These are phyloP conservation scores for Notocelia uddmanniana DNA, from an alignment of 2,888 invertebrate species.

Conservation along the genomic window DNA sequence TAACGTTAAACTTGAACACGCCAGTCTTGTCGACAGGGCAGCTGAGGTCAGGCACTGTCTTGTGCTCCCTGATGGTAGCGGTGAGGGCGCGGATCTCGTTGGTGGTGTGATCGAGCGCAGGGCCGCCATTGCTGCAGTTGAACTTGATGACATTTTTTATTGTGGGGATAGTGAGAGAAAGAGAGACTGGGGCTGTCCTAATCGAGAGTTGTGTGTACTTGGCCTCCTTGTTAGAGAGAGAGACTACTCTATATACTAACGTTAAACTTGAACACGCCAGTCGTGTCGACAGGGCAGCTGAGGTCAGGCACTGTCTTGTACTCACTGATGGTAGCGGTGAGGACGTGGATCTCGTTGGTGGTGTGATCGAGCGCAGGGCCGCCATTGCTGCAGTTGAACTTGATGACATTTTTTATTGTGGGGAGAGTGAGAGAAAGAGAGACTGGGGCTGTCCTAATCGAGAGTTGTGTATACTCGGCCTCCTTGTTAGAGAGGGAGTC, in stretches of 20 bases:
- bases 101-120: conserved; percentile 96
- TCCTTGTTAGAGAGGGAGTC: neutral
- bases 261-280: conserved; percentile 88
- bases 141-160: conserved; percentile 98
- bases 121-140: conserved; percentile 98
- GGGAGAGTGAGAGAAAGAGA: no score
- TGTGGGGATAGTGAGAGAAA: no score
- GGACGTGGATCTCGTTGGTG: no score
- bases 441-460: neutral
- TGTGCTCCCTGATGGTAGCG: conserved; percentile 92
- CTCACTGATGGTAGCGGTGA: conserved; percentile 91
- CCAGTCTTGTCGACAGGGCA: conserved; percentile 92
- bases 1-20: conserved; percentile 87
- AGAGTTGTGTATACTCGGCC: neutral
- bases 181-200: neutral
- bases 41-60: conserved; percentile 91
- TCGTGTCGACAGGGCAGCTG: conserved; percentile 90
- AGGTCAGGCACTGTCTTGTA: conserved; percentile 94
- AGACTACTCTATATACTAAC: conserved; percentile 78
- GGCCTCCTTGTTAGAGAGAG: no score
- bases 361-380: no score
- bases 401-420: no score
- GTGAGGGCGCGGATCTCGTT: conserved; percentile 94
- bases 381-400: no score
- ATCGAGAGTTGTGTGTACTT: neutral